Base-by-base conservation (phyloP, 2,888 invertebrate species). In the Clistopyga incitator region DNA sequence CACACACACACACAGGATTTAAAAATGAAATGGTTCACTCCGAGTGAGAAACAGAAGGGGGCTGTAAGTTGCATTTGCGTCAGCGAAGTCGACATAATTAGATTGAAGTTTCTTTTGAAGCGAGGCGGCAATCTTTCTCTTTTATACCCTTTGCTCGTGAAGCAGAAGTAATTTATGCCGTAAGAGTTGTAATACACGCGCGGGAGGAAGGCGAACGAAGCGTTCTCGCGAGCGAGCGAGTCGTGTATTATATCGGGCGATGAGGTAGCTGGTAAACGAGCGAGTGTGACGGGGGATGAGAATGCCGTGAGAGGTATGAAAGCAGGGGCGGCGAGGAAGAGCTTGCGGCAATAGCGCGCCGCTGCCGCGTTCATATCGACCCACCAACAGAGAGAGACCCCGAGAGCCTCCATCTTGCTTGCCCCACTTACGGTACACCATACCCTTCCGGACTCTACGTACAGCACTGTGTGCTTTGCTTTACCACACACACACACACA, bases 331-430 rank as follows among this genome's bases (percentile, higher is more conserved):
- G 78, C 64, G 74, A 34, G 56, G 76, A 80, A 76, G 75, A 82
- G 85, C 85, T 86, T 88, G 87, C 87, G 85, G 87, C 86, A 88
- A 88, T 85, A 81, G 78, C 84, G 88, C 88, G 90, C 88, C 90
- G 89, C 88, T 90, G 91, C 89, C 91, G 91, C 91, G 91, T 89
- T 90, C 89, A 89, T 92, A 92, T 92, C 92, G 92, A 92, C 89
- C 92, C 90, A 85, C 72, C 82, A 80, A 82, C 45, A 38, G 25
- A 72, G 61, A 42, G 45, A 68, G 52, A 25, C 65, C 25, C 42
- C 45, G 85, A 83, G 86, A 85, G 89, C 87, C 89, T 90, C 91
- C 90, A 91, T 91, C 89, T 89, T 90, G 90, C 89, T 89, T 90
- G 91, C 84, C 89, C 91, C 89, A 91, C 88, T 90, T 91, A 90